Evolutionary conservation across 2,888 invertebrate genomes (phyloP), one percentile per base, ranked within the genome.

Genomic region (Caenorhabditis sp.): DNA sequence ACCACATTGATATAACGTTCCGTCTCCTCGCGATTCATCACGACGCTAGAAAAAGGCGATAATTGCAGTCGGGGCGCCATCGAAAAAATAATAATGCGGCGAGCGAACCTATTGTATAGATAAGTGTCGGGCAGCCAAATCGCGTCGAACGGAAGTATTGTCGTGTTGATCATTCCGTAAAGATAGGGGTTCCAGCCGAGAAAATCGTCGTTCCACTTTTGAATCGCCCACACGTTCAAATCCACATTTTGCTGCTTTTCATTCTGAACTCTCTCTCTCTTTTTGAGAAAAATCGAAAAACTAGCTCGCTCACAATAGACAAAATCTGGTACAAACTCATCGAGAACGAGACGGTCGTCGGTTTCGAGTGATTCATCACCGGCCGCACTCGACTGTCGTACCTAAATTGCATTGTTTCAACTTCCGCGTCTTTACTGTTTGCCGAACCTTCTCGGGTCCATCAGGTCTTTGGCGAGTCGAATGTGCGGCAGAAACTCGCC

Each of bases 1-100:
- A 88, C 86, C 7, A 85, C 88, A 59, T 88, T 88, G 17, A 88
- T 88, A 68, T 88, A 88, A 15, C 88, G 45, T 61, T 88, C 88
- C 4, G 87, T 85, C 63, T 88, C 88, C 43, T 88, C 88, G 13
- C 88, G 82, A 75, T 88, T 88, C 88, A 88, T 88, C 13, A 88
- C 87, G 13, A 88, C 85, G 41, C 85, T 85, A 43, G 39, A 80
- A 68, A 35, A 45, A n/a, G n/a, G n/a, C n/a, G n/a, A n/a, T 22
- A 15, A 41, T 35, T 30, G 30, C 9, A 5, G 5, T 9, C 30
- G 9, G 30, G 9, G 5, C 6, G 30, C 30, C 30, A 5, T 30
- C 5, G 59, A 30, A 15, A 20, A 68, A 20, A 30, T 50, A 2
- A 68, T 13, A 26, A 15, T 7, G n/a, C 3, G 5, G 7, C 8